Conservation (phyloP, 2,113 vertebrate genomes). For the Saccopteryx leptura region DNA sequence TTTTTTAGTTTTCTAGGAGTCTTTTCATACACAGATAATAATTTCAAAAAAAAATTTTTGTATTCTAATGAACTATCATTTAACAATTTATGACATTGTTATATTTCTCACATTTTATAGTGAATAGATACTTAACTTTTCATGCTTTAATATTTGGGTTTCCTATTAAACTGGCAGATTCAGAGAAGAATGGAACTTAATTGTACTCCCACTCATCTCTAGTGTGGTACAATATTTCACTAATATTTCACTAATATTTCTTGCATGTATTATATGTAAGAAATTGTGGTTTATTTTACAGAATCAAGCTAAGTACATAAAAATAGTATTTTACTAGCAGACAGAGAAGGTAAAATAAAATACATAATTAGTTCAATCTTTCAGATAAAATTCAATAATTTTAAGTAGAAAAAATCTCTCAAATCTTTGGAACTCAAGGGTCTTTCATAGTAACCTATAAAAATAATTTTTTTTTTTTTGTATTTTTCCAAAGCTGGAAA, state of each 20-base stretch:
- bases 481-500: too few relatives aligned
- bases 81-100: neutral
- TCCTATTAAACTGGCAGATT: neutral
- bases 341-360: neutral
- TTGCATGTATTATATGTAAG: neutral
- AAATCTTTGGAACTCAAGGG: neutral
- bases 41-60: neutral
- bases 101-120: neutral
- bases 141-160: neutral
- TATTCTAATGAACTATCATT: neutral
- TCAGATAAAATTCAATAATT: neutral
- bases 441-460: slow-evolving; percentile 12
- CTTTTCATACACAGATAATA: neutral
- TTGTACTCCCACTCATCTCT: neutral
- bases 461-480: too few relatives aligned
- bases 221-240: neutral
- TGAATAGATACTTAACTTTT: neutral
- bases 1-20: slow-evolving; percentile 20
- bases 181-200: neutral
- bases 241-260: slow-evolving; percentile 12
- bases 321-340: neutral
- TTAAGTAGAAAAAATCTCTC: slow-evolving; percentile 15
- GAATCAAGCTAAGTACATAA: slow-evolving; percentile 15
- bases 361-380: neutral
- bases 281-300: neutral